Base-by-base conservation (phyloP, 2,113 vertebrate species). In the Pteropus alecto region DNA sequence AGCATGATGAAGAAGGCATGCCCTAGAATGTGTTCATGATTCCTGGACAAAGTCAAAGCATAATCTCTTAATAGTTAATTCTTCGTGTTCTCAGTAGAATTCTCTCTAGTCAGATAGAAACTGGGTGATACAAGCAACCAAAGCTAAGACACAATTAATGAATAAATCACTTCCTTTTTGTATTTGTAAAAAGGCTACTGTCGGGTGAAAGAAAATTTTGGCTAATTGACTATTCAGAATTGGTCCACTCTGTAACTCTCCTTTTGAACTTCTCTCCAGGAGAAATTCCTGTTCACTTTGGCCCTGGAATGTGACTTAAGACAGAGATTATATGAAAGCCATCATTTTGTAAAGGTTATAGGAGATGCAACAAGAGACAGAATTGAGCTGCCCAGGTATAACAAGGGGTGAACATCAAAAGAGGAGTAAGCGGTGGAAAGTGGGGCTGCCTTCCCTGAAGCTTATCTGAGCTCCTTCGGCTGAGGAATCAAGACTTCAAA, bases 401-500 rank as follows among this genome's bases (percentile, higher is more conserved):
- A 35, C 0, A 10, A 90, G 46, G 60, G 38, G 33, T 56, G 35
- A 85, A 89, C 68, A 67, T 93, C 82, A 91, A 87, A 95, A 71
- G 43, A 58, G 26, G 21, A 46, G 24, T 14, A 30, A 73, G 56
- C 10, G 24, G 48, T 1, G 0, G n/a, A 54, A 24, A 38, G 33
- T 4, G 16, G n/a, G 41, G 26, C n/a, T 26, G 67, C 51, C 65
- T 81, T 56, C 74, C 67, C 78, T 86, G 93, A 90, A 92, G 86
- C 28, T 74, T 74, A 74, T 56, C 92, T 79, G 89, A 77, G 73
- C 12, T 28, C 21, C 38, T 91, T 78, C 28, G 26, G 56, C 19
- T 91, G 43, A 79, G 73, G 95, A 95, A 92, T 78, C 78, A 82
- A 96, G 89, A 94, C 58, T 79, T 54, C 30, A 54, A 90, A 81